Conservation (phyloP, 2,797 vertebrate genomes). For the Caiman crocodilus region DNA sequence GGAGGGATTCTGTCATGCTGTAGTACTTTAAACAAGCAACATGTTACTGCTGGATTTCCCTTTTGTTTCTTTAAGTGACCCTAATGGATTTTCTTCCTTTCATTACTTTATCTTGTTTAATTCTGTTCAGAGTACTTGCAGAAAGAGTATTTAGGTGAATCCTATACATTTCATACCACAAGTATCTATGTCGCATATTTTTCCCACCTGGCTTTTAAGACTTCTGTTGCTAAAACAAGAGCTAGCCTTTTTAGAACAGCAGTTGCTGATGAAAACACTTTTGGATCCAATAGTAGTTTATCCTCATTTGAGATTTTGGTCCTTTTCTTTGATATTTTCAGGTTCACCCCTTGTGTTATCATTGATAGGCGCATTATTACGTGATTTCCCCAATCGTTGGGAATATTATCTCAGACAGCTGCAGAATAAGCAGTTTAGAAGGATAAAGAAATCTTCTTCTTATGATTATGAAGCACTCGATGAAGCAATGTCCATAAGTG, state of each 20-base stretch:
- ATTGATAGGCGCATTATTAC: slow-evolving; percentile 93
- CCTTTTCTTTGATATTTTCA: slow-evolving; percentile 64
- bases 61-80: not conserved
- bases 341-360: slow-evolving; percentile 97
- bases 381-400: slow-evolving; percentile 96
- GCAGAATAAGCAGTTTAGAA: slow-evolving; percentile 93
- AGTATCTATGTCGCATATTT: not conserved
- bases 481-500: slow-evolving; percentile 98
- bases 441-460: slow-evolving; percentile 94
- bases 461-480: slow-evolving; percentile 98
- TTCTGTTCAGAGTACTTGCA: not conserved
- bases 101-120: accelerated
- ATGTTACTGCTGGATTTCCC: not conserved
- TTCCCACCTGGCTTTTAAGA: not conserved
- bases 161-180: not conserved
- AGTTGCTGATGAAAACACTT: not conserved
- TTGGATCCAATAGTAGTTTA: not conserved
- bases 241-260: not conserved
- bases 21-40: not conserved
- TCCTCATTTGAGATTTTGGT: not conserved
- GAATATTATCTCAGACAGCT: slow-evolving; percentile 93
- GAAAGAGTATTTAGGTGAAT: not conserved
- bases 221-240: not conserved
- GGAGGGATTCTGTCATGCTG: not conserved
- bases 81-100: not conserved